A percentile compares a stretch with the other conserved stretches of the same genome.
Evolutionary conservation across 2,888 invertebrate genomes (phyloP).

Genomic region (Phalera bucephala): DNA sequence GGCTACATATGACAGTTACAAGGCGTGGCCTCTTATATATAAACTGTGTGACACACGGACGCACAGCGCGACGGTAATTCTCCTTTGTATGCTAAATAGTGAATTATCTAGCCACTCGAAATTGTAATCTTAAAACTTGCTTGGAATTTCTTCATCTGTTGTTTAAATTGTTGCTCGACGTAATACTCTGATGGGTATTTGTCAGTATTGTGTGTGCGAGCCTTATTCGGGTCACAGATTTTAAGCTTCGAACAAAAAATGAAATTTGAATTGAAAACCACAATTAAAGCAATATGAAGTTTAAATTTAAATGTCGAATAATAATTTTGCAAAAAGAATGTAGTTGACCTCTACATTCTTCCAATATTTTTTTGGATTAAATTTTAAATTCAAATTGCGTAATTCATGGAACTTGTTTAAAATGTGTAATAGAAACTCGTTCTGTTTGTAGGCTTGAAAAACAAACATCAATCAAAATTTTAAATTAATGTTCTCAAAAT

Average conservation of each 20-base stretch:
- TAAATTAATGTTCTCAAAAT: constrained; percentile 20
- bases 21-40: constrained; percentile 74
- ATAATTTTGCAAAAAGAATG: no score
- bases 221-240: constrained; percentile 26
- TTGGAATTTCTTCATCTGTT: constrained; percentile 80
- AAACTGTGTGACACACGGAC: constrained; percentile 71
- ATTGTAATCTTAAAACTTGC: constrained; percentile 80
- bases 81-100: constrained; percentile 81
- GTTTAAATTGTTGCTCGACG: constrained; percentile 49
- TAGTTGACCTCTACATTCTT: no score
- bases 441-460: constrained; percentile 15
- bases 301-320: constrained; percentile 6
- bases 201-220: constrained; percentile 29
- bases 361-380: no score
- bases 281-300: no score
- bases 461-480: constrained; percentile 22
- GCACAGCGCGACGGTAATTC: constrained; percentile 72
- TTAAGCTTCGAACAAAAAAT: constrained; percentile 20
- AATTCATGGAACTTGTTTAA: no score
- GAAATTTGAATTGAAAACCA: not conserved
- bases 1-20: constrained; percentile 78
- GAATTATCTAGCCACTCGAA: constrained; percentile 81
- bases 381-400: no score
- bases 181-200: constrained; percentile 41
- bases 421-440: no score